Conservation (phyloP, 2,113 vertebrate genomes). For the Delphinus delphis region DNA sequence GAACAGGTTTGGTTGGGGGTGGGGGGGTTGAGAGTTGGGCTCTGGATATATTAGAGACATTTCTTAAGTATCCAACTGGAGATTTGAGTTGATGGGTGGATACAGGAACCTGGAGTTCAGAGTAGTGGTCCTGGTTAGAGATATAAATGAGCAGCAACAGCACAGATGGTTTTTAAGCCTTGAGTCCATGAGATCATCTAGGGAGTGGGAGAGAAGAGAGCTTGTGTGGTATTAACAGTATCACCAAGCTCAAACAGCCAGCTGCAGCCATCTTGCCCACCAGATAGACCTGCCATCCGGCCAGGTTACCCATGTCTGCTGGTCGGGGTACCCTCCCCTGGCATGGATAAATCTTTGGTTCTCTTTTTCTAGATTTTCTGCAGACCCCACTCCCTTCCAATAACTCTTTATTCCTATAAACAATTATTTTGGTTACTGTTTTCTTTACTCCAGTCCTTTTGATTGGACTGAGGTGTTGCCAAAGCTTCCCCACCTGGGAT, state of each 20-base stretch:
- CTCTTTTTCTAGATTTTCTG: not conserved
- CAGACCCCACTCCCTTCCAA: not conserved
- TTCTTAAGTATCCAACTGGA: not conserved
- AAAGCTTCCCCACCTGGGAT: not conserved
- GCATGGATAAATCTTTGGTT: not conserved
- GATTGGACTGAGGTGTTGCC: not conserved
- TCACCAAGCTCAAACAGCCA: not conserved
- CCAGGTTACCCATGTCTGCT: not conserved
- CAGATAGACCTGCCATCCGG: not conserved
- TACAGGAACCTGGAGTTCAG: not conserved
- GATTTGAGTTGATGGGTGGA: not conserved
- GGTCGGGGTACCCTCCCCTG: not conserved
- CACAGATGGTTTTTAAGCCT: not conserved
- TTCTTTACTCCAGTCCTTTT: not conserved
- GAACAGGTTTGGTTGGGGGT: not conserved
- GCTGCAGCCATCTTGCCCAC: not conserved
- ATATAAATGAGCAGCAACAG: not conserved
- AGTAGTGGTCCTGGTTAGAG: not conserved
- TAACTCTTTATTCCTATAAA: not conserved
- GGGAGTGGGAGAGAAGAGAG: not conserved
- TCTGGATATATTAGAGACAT: not conserved
- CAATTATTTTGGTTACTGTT: not conserved
- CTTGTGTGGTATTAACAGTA: not conserved
- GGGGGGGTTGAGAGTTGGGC: not conserved
- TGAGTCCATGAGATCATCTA: not conserved